Base-by-base conservation (phyloP, 2,888 invertebrate species). In the Drosophila macrospina region DNA sequence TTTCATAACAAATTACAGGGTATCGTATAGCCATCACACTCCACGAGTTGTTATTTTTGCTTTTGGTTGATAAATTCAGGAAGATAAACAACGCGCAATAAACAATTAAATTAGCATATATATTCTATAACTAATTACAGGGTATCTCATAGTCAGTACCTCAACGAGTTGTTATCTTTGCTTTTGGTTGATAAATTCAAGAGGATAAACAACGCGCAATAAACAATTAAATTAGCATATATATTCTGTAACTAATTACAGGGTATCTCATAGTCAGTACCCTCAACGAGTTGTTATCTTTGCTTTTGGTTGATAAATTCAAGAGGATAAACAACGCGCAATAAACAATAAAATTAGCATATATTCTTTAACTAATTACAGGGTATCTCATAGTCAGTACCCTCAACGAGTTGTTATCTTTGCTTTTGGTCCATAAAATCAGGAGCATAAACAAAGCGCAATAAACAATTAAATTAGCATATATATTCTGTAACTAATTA, bases 71-170 rank as follows among this genome's bases (percentile, higher is more conserved):
- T 67, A 76, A 67, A 79, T 82, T 71, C 76, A 65, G 69, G 60
- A 75, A 85, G 86, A 81, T 87, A 81, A 81, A 81, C 81, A 81
- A 82, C 86, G 69, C 80, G 71, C 68, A 61, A n/a, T n/a, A n/a
- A n/a, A n/a, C n/a, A n/a, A n/a, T n/a, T n/a, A n/a, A n/a, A n/a
- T n/a, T n/a, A n/a, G n/a, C n/a, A n/a, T n/a, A n/a, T n/a, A n/a
- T n/a, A n/a, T n/a, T n/a, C n/a, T n/a, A n/a, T n/a, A n/a, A n/a
- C n/a, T n/a, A n/a, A n/a, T n/a, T n/a, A n/a, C n/a, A n/a, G n/a
- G n/a, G n/a, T n/a, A n/a, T n/a, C n/a, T n/a, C n/a, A n/a, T n/a
- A n/a, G n/a, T n/a, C n/a, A n/a, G n/a, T n/a, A n/a, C n/a, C n/a
- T n/a, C n/a, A n/a, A n/a, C n/a, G n/a, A n/a, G n/a, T n/a, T n/a